Base-by-base conservation (phyloP, 2,113 vertebrate species). In the Scomber colias region DNA sequence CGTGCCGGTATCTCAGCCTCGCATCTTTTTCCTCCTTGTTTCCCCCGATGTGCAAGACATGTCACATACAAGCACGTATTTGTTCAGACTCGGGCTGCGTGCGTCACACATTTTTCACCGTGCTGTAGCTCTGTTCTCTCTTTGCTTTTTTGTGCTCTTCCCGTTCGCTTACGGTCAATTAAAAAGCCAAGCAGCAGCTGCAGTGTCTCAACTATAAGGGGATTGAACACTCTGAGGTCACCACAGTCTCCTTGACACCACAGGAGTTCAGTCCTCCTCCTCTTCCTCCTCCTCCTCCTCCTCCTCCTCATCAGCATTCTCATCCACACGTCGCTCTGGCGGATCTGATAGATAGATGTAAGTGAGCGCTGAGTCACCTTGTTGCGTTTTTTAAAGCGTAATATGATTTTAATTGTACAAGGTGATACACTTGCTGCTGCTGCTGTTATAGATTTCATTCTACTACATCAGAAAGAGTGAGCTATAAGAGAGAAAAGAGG, bases 211-310 rank as follows among this genome's bases (percentile, higher is more conserved):
- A 45, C 70, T 31, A 5, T 50, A 24, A 78, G 21, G 45, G 66
- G 49, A 73, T n/a, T 30, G 64, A 73, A 13, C 12, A 8, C 16
- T 59, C 60, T 0, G 54, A 86, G 83, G 85, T 91, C 69, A 70
- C 53, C 49, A 31, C 57, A 21, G 71, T 90, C 86, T 89, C 87
- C 89, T 93, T 92, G 85, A 90, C 76, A 77, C 60, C 49, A 24
- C 11, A 19, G 19, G 81, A 75, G 68, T 63, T 57, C 35, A 69
- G 61, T 51, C 7, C 24, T 44, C 14, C 48, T 17, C 35, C 35
- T 40, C 35, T 7, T 35, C 31, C 35, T 40, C 51, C 45, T n/a
- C 44, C 3, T 57, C 14, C 64, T 70, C 19, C 10, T 64, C 40
- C 31, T 82, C 49, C 11, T 30, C 19, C 63, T 78, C 75, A 82